Evolutionary conservation across 1,140 invertebrate species (phyloP), one percentile per base, ranked within the genome.

Genomic region (Megalopta genalis): DNA sequence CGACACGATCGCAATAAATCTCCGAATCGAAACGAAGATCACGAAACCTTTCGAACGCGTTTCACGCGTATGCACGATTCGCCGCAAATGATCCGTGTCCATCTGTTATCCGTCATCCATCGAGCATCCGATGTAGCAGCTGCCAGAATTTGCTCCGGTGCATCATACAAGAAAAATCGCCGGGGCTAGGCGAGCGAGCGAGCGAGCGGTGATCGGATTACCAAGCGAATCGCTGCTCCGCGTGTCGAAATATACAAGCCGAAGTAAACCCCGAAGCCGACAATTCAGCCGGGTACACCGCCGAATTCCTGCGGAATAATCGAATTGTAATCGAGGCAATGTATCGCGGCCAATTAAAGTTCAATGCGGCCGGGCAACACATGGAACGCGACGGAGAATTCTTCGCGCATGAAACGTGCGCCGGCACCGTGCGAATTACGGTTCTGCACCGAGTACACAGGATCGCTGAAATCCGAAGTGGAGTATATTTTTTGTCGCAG

Each of bases 291-390:
- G 60, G 46, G 1, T 54, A 71, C 52, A 78, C 27, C 21, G 68
- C 21, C 5, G 23, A 64, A 72, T 72, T 64, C n/a, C 32, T 9
- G 46, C 14, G 60, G 76, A 71, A 64, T 72, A 78, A 65, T 64
- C 60, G 68, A 72, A 54, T 64, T 23, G 76, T 77, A 77, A 77
- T 77, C 18, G 67, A 39, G n/a, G 23, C 68, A 32, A 64, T 54
- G 32, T 23, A 42, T 42, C 68, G 32, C 23, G 46, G 1, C 32
- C 46, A 72, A 57, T 78, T 78, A 46, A 78, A 72, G 68, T 64
- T 71, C 59, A 71, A 64, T 25, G 23, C 46, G 46, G 4, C 39
- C 23, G 9, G 23, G 18, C 39, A 42, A 57, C 49, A 27, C 2
- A 18, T 8, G 32, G 32, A 2, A 4, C 32, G 32, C 32, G 32